Conservation (phyloP, 2,888 invertebrate species). For the Lasioglossum oenotherae region DNA sequence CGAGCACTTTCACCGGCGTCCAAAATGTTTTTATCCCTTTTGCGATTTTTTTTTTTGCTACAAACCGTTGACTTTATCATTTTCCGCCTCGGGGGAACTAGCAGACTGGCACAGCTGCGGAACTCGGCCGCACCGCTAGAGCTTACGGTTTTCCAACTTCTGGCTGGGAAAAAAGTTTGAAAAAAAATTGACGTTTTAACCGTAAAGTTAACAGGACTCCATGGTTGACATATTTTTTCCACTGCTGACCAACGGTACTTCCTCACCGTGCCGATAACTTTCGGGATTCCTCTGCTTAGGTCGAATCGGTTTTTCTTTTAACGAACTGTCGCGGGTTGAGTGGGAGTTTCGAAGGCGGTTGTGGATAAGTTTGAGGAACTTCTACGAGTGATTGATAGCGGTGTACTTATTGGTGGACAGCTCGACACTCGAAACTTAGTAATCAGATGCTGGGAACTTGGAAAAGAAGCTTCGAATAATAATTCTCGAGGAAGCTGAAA, state of each 20-base stretch:
- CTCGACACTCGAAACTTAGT: not conserved
- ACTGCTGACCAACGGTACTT: conserved; percentile 28
- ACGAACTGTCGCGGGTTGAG: not conserved
- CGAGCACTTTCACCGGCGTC: conserved; percentile 47
- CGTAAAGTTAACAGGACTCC: conserved; percentile 69
- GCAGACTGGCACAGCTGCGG: not conserved
- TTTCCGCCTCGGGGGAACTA: conserved; percentile 21
- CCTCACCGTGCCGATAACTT: not conserved
- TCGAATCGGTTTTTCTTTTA: not conserved
- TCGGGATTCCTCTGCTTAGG: not conserved
- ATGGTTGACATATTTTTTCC: conserved; percentile 54
- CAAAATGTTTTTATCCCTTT: not conserved
- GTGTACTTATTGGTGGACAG: not conserved
- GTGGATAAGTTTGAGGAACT: not conserved
- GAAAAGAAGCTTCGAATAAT: too few relatives aligned
- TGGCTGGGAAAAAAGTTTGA: conserved; percentile 51
- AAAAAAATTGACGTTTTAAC: conserved; percentile 76
- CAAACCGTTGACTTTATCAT: conserved; percentile 52
- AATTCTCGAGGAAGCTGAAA: not conserved
- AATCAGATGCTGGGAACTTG: not conserved
- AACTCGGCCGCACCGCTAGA: conserved; percentile 46
- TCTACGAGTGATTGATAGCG: not conserved
- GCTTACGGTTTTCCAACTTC: conserved; percentile 50
- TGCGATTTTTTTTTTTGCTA: conserved; percentile 1
- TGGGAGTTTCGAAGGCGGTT: not conserved